These are phyloP conservation scores for Parotocinclus haroldoi DNA, from an alignment of 2,797 vertebrate genomes.

Conservation along the genomic window DNA sequence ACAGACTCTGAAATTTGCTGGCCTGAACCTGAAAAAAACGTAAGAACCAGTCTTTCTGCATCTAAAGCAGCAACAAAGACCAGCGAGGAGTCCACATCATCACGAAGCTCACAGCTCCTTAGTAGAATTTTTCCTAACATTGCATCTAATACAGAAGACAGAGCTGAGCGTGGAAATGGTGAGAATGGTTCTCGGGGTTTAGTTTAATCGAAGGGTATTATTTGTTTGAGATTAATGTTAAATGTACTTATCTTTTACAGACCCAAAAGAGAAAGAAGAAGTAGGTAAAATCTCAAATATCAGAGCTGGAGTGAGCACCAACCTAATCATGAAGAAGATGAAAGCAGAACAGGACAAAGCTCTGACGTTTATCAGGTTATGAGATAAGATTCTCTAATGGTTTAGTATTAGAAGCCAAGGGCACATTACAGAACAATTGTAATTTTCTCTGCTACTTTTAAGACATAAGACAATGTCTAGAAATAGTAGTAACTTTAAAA, in stretches of 20 bases:
- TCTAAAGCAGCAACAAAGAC: no score
- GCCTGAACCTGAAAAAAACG: conserved; percentile 19
- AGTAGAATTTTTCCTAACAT: conserved; percentile 43
- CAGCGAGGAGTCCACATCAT: neutral
- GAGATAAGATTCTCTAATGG: neutral
- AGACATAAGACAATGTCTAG: no score
- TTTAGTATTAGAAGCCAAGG: neutral
- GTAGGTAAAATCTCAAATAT: neutral
- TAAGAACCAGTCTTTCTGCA: neutral
- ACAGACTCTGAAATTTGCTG: conserved; percentile 32
- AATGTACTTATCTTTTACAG: neutral
- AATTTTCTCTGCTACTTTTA: neutral
- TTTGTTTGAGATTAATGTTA: neutral
- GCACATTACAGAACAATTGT: no score
- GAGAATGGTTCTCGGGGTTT: conserved; percentile 1
- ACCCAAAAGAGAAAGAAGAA: neutral
- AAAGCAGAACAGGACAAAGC: conserved; percentile 47
- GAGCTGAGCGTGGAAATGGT: conserved; percentile 11
- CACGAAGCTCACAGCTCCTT: conserved; percentile 29
- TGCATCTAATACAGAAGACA: conserved; percentile 30
- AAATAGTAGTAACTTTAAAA: no score
- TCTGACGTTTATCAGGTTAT: conserved; percentile 56
- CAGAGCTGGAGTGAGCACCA: conserved; percentile 6
- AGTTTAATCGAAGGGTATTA: neutral
- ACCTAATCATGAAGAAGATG: conserved; percentile 29